These are phyloP conservation scores for Papilio aristodemus DNA, from an alignment of 1,140 invertebrate genomes.

Conservation along the genomic window DNA sequence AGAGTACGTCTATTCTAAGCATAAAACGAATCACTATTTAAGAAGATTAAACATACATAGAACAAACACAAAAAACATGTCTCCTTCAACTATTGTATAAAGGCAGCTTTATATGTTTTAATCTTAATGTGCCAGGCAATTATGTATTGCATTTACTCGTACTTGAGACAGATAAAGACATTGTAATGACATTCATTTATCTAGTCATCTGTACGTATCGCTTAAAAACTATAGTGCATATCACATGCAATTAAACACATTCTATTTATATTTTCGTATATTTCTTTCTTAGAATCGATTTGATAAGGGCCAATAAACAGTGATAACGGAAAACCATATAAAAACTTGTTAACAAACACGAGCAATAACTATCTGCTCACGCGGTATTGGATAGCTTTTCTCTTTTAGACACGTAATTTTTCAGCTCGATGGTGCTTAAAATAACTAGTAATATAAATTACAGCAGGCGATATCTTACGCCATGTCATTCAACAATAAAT, in stretches of 20 bases:
- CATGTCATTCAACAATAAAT: background rate
- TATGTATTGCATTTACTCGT: too few species aligned
- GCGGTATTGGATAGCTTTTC: background rate
- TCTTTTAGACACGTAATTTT: slow-evolving; percentile 17
- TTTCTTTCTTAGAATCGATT: background rate
- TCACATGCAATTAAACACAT: too few species aligned
- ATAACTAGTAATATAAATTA: slow-evolving; percentile 12
- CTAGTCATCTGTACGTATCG: too few species aligned
- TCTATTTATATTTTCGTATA: background rate
- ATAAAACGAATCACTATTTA: background rate
- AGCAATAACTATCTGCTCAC: background rate
- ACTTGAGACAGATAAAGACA: too few species aligned
- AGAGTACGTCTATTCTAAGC: too few species aligned
- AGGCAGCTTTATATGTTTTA: too few species aligned
- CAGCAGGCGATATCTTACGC: background rate
- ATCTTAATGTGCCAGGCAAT: too few species aligned
- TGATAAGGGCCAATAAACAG: background rate
- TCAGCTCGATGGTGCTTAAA: slow-evolving; percentile 17
- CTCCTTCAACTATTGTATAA: too few species aligned
- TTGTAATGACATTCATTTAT: too few species aligned
- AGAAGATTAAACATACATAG: background rate
- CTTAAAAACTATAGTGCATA: too few species aligned
- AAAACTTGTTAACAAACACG: background rate
- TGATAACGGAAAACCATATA: background rate
- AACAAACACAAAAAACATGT: too few species aligned